Base-by-base conservation (phyloP, 2,888 invertebrate genomes). In the Dorcus parallelipipedus region DNA sequence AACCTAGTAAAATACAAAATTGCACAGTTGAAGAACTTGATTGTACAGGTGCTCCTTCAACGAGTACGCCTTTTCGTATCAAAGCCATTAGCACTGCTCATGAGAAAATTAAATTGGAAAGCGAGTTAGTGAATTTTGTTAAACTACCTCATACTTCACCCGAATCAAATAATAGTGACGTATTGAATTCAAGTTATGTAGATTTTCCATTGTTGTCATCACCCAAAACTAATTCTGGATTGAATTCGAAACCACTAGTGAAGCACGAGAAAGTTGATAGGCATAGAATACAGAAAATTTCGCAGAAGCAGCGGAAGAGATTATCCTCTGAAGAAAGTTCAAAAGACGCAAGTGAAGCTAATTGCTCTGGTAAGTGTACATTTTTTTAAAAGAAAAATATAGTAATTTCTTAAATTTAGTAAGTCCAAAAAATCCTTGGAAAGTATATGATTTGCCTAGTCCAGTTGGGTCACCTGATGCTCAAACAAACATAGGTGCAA, bases 271-370 rank as follows among this genome's bases (percentile, higher is more conserved):
- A 50, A 51, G 56, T 54, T 8, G 63, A 67, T 54, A 71, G 69
- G 64, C 70, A 71, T 42, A 78, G 73, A 65, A 67, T 74, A 51
- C 63, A 68, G n/a, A 86, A 84, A 70, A 65, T 86, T 6, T 87
- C 86, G 1, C 87, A 87, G 67, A 87, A 86, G 63, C 85, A 86
- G 69, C 77, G 86, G 20, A 87, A 86, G 67, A 82, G 83, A 64
- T 71, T 86, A 57, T 83, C 83, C 0, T 73, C 82, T 59, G 82
- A 82, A 67, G 80, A 78, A 7, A 78, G 68, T 50, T 78, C 76
- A 20, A 74, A 58, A 47, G 61, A 65, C 43, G 23, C 45, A 26
- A 9, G n/a, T 20, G 49, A 50, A 40, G 39, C 52, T n/a, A 49
- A 45, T 4, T 9, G 52, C 38, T 59, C 60, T 56, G 64, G 64